A percentile compares a stretch with the other conserved stretches of the same genome.
These are phyloP conservation scores for Paguma larvata DNA, from an alignment of 2,797 vertebrate species.

Conservation along the genomic window DNA sequence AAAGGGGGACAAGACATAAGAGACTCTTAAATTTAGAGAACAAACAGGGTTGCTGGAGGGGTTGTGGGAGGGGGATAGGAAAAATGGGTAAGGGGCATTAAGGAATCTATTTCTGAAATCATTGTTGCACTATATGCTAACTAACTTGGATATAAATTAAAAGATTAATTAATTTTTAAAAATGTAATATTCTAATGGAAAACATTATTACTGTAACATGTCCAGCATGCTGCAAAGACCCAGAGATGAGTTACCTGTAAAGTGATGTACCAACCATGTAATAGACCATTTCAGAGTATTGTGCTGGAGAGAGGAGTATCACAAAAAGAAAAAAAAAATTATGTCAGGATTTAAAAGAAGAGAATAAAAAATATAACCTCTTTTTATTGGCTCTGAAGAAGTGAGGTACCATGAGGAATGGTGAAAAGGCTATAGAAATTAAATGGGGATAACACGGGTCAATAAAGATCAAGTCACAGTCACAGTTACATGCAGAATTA, in stretches of 20 bases:
- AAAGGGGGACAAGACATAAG: no score
- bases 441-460: neutral
- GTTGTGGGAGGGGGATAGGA: no score
- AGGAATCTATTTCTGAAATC: no score
- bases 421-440: neutral
- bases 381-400: neutral
- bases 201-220: neutral
- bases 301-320: neutral
- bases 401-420: neutral
- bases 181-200: neutral
- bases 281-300: neutral
- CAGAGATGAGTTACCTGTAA: neutral
- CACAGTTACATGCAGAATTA: neutral
- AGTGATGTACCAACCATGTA: neutral
- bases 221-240: neutral
- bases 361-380: neutral
- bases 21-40: no score
- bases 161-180: neutral
- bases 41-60: no score
- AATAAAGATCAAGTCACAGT: neutral
- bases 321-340: neutral
- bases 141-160: neutral
- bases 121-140: no score
- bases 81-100: no score
- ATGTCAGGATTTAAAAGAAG: constrained; percentile 9